These are phyloP conservation scores for Leguminivora glycinivorella DNA, from an alignment of 1,140 invertebrate species.

Conservation along the genomic window DNA sequence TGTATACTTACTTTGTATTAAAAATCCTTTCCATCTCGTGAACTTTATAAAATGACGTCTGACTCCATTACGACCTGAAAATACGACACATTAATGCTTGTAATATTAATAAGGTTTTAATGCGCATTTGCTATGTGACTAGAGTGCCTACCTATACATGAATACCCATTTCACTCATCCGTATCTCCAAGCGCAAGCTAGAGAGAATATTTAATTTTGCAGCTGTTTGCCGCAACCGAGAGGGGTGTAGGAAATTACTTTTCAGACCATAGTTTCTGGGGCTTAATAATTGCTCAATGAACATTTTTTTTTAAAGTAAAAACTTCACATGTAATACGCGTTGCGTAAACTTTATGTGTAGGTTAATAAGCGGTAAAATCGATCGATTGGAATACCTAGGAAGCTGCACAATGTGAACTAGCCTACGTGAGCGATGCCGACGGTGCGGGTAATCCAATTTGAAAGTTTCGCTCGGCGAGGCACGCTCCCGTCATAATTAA, in stretches of 20 bases:
- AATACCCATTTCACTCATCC: background rate
- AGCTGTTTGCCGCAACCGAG: constrained; percentile 1
- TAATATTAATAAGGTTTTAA: background rate
- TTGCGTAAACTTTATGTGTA: background rate
- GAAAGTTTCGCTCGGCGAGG: constrained; percentile 50
- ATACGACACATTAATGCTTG: background rate
- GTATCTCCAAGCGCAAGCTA: background rate
- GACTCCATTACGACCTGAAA: background rate
- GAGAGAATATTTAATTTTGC: constrained; percentile 13
- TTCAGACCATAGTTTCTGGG: constrained; percentile 6
- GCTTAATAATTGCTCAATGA: constrained; percentile 16
- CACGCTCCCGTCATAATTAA: constrained; percentile 59
- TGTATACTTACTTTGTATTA: too few species aligned
- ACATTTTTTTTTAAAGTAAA: background rate
- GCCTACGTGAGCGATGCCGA: constrained; percentile 38
- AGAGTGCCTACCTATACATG: background rate
- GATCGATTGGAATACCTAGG: background rate
- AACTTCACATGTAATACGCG: background rate
- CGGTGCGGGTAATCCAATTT: constrained; percentile 62
- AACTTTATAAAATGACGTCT: background rate
- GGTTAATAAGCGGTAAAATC: background rate
- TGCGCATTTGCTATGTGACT: background rate
- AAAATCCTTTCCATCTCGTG: too few species aligned
- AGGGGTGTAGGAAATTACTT: constrained; percentile 3
- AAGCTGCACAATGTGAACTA: constrained; percentile 42